Evolutionary conservation across 2,113 vertebrate species (phyloP).

Genomic region (Rhabdomys dilectus): DNA sequence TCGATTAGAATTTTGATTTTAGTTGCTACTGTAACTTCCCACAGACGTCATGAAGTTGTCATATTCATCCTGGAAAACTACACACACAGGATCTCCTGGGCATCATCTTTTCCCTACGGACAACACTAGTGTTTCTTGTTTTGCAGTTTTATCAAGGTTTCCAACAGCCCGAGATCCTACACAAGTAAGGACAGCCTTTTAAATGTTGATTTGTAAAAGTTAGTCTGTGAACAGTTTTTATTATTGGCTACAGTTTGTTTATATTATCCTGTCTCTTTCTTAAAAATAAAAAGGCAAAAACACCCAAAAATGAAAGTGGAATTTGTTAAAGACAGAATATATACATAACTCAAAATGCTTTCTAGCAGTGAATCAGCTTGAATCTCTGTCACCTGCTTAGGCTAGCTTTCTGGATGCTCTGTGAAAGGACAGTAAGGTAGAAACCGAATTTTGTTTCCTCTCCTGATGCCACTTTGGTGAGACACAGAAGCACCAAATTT

Average conservation of each 20-base stretch:
- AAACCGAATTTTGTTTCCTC: background rate
- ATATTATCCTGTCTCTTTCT: background rate
- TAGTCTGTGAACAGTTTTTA: constrained; percentile 5
- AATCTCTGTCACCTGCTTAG: background rate
- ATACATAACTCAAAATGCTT: background rate
- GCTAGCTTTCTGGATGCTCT: constrained; percentile 33
- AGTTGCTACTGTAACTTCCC: background rate
- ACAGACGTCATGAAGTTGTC: background rate
- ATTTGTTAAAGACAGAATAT: background rate
- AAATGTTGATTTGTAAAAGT: constrained; percentile 12
- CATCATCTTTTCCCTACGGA: constrained; percentile 11
- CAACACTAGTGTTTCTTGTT: background rate
- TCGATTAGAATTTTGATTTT: background rate
- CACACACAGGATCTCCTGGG: background rate
- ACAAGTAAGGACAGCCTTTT: background rate
- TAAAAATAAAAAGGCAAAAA: background rate
- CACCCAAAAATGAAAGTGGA: background rate
- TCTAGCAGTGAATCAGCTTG: constrained; percentile 5
- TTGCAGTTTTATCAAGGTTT: background rate
- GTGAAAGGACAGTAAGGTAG: background rate
- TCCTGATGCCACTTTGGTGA: background rate
- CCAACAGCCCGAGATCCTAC: background rate
- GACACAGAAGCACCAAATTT: background rate
- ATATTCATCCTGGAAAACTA: too few species aligned
- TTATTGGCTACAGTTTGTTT: constrained; percentile 49